Percentiles rank a stretch among this genome's conserved stretches.
These are phyloP conservation scores for Synchiropus splendidus DNA, from an alignment of 2,113 vertebrate species.

Conservation along the genomic window DNA sequence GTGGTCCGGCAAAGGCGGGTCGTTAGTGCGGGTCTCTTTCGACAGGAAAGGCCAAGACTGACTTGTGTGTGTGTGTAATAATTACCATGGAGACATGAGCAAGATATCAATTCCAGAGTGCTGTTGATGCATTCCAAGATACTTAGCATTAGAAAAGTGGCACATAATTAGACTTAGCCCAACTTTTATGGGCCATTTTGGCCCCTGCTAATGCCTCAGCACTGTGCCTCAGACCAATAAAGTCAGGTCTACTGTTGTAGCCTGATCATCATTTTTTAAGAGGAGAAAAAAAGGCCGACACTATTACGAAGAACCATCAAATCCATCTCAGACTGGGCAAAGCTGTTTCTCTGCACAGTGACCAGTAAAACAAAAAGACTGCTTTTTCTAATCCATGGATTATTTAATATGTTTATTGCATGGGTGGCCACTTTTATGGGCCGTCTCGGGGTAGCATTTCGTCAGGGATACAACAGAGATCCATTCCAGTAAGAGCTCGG, in stretches of 20 bases:
- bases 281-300: constrained; percentile 51
- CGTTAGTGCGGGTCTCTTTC: constrained; percentile 44
- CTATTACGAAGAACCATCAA: constrained; percentile 54
- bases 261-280: constrained; percentile 31
- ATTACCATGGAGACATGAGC: constrained; percentile 36
- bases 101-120: constrained; percentile 27
- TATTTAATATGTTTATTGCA: constrained; percentile 58
- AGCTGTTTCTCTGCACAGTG: constrained; percentile 28
- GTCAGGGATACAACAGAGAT: constrained; percentile 29
- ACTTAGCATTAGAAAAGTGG: constrained; percentile 41
- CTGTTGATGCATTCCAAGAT: constrained; percentile 42
- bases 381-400: constrained; percentile 52
- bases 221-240: constrained; percentile 66
- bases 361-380: constrained; percentile 38
- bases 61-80: constrained; percentile 40
- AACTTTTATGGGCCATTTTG: constrained; percentile 64
- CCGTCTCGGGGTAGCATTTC: constrained; percentile 36
- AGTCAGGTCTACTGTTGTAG: constrained; percentile 37
- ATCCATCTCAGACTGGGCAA: constrained; percentile 55
- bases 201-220: constrained; percentile 56
- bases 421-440: constrained; percentile 57
- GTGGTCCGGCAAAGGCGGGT: constrained; percentile 25
- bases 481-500: constrained; percentile 22
- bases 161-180: constrained; percentile 61
- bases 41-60: constrained; percentile 27